phyloP scores from a whole-genome alignment of 2,797 vertebrate species.

The Macropus fuliginosus region DNA sequence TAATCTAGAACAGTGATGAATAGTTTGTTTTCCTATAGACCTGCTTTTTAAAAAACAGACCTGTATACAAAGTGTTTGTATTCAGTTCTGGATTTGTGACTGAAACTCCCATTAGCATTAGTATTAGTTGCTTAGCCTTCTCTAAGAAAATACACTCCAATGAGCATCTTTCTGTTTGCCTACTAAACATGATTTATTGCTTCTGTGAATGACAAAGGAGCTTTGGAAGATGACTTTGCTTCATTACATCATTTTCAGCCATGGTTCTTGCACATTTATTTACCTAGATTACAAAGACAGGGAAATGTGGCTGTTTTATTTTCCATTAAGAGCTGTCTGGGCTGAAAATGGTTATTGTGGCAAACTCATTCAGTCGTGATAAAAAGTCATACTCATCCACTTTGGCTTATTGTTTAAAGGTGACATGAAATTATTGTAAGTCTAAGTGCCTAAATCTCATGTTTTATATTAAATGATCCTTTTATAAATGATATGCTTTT shows the following conservation, averaged over 20 bases:
- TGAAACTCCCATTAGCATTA: constrained; percentile 58
- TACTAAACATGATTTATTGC: constrained; percentile 64
- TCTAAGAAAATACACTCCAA: constrained; percentile 47
- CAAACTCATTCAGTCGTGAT: constrained; percentile 64
- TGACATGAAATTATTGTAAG: constrained; percentile 44
- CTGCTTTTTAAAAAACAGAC: constrained; percentile 44
- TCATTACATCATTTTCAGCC: constrained; percentile 56
- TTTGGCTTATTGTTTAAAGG: constrained; percentile 51
- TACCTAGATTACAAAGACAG: constrained; percentile 57
- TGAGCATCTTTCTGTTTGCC: constrained; percentile 43
- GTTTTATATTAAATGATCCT: constrained; percentile 68
- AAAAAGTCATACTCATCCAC: constrained; percentile 45
- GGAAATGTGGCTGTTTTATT: constrained; percentile 66
- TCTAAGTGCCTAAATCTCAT: constrained; percentile 37
- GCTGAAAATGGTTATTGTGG: constrained; percentile 53
- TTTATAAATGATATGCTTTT: constrained; percentile 64
- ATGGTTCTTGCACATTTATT: constrained; percentile 57
- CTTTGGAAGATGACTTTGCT: constrained; percentile 48
- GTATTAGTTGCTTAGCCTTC: constrained; percentile 20
- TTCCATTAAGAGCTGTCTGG: constrained; percentile 62
- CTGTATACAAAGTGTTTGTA: constrained; percentile 35
- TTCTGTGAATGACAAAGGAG: constrained; percentile 48
- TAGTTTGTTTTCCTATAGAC: constrained; percentile 28
- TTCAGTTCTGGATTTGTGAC: constrained; percentile 37
- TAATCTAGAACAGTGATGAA: constrained; percentile 33